Percentiles rank a stretch among this genome's conserved stretches.
Evolutionary conservation across 2,797 vertebrate genomes (phyloP).

Genomic region (Eulemur rubriventer): DNA sequence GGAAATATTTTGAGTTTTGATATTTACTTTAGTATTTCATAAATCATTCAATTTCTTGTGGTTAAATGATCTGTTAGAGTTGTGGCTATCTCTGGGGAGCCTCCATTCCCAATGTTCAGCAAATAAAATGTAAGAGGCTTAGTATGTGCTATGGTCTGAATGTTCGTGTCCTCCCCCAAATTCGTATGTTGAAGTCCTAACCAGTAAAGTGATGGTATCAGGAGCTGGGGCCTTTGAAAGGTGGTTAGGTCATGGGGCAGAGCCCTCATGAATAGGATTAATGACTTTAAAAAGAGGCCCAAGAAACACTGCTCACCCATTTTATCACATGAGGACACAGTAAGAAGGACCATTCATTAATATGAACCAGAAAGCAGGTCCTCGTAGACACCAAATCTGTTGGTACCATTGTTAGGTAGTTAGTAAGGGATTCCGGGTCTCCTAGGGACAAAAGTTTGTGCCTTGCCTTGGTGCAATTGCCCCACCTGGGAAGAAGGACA

Average conservation of each 20-base stretch:
- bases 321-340: neutral
- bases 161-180: neutral
- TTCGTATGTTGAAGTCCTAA: neutral
- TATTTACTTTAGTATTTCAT: neutral
- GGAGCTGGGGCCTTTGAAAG: too few species aligned
- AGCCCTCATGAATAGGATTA: neutral
- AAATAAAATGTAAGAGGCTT: neutral
- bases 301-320: rapidly evolving
- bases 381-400: neutral
- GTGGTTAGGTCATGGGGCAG: neutral
- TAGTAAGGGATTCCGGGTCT: too few species aligned
- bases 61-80: neutral
- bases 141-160: neutral
- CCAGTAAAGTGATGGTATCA: neutral
- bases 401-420: too few species aligned
- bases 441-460: too few species aligned
- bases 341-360: neutral
- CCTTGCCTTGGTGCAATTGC: too few species aligned
- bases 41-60: neutral
- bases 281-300: neutral
- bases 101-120: neutral
- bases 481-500: too few species aligned
- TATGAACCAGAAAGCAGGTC: neutral
- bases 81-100: neutral
- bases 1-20: neutral